These are phyloP conservation scores for Anas platyrhynchos DNA, from an alignment of 2,113 vertebrate genomes.

Conservation along the genomic window DNA sequence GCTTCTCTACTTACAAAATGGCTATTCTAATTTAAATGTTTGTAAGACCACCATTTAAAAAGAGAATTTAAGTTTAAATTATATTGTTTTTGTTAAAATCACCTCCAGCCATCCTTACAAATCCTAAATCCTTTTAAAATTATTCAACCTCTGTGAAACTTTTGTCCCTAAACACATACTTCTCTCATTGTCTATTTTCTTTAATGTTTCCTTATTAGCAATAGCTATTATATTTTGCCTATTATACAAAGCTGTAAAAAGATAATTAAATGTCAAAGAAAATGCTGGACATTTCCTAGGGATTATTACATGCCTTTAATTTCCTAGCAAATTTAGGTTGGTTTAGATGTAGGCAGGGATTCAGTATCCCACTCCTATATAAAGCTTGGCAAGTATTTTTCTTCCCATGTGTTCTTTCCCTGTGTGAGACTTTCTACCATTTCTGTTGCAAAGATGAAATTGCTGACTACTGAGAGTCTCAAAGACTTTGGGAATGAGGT, in stretches of 20 bases:
- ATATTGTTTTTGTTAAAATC: background rate
- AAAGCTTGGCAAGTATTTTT: background rate
- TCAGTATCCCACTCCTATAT: background rate
- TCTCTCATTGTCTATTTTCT: background rate
- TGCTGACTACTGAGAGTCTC: background rate
- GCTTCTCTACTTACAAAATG: background rate
- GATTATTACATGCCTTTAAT: background rate
- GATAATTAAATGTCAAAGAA: background rate
- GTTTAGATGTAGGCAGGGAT: background rate
- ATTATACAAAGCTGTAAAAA: background rate
- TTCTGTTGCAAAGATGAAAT: background rate
- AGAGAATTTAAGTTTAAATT: background rate
- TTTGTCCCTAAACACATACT: background rate
- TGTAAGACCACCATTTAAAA: background rate
- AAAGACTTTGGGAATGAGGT: conserved; percentile 1
- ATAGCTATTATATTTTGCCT: background rate
- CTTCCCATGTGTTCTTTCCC: background rate
- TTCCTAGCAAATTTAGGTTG: background rate
- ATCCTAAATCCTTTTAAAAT: background rate
- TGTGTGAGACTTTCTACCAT: background rate
- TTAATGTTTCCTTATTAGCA: background rate
- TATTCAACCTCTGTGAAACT: background rate
- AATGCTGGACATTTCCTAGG: background rate
- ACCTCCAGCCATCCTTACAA: background rate
- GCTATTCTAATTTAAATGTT: background rate